Evolutionary conservation across 1,140 invertebrate genomes (phyloP).

Genomic region (Pemphigus obesinymphae): DNA sequence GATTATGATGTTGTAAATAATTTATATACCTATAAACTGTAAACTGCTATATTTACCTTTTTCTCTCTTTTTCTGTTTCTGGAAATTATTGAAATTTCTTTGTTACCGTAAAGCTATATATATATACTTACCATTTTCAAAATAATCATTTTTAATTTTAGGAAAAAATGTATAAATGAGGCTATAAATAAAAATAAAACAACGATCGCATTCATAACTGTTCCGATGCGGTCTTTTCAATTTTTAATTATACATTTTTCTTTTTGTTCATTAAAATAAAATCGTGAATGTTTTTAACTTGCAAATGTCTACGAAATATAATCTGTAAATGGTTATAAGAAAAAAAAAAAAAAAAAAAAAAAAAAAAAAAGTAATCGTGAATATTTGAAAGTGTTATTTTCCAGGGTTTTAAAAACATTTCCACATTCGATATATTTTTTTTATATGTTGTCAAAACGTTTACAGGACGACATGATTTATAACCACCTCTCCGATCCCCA

Average conservation of each 20-base stretch:
- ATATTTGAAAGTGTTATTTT: conserved; percentile 1
- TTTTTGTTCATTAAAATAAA: not conserved
- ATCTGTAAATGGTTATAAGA: not conserved
- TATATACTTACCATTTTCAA: not conserved
- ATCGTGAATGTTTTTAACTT: not conserved
- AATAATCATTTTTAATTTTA: conserved; percentile 22
- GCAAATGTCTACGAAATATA: not conserved
- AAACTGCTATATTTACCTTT: no score
- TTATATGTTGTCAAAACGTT: not conserved
- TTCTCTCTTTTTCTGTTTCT: not conserved
- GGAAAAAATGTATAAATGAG: not conserved
- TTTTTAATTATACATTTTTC: conserved; percentile 17
- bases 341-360: not conserved
- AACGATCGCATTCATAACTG: not conserved
- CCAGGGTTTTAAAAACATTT: not conserved
- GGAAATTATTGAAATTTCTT: not conserved
- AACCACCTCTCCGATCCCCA: not conserved
- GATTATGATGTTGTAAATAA: conserved; percentile 12
- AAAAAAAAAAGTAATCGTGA: not conserved
- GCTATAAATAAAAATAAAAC: conserved; percentile 24
- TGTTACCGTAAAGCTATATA: not conserved
- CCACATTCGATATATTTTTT: not conserved
- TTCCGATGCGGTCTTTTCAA: conserved; percentile 7
- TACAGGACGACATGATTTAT: not conserved
- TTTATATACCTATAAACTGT: no score